Base-by-base conservation (phyloP, 2,888 invertebrate species). In the Amblyteles armatorius region DNA sequence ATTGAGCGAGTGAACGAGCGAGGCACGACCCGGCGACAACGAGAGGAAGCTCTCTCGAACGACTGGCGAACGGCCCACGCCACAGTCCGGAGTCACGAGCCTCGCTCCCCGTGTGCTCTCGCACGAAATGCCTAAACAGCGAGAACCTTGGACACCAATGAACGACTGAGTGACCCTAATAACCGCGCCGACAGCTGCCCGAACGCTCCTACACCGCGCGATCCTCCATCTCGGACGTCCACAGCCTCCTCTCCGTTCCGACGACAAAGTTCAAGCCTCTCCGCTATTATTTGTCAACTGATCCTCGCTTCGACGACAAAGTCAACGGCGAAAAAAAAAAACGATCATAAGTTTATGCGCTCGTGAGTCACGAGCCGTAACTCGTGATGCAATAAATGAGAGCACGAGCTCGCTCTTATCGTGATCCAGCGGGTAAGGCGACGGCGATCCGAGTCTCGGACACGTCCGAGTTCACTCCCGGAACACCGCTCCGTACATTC, bases 151-250 rank as follows among this genome's bases (percentile, higher is more conserved):
- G 87, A 88, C 83, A 86, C 82, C 90, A 92, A 92, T 92, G 90
- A 91, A 87, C 90, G 86, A 87, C 88, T 90, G 92, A 92, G 86
- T 92, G 91, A 91, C 92, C 91, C 89, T 92, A 92, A 92, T 92
- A 90, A 90, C 88, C 87, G 79, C 85, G 85, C 83, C 85, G 85
- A 86, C 87, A 88, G 87, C 85, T 88, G 88, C 74, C 79, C 79
- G 44, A 26, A 26, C 76, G 77, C 79, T 52, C 16, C 29, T 63
- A 63, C 60, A 33, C 33, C 33, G 16, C 29, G 60, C 13, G 33
- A 33, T 63, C 60, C 29, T 16, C 16, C 7, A n/a, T 33, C 16
- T 3, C 60, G 50, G n/a, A 40, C 67, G 48, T n/a, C 57, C 33
- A 50, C 60, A 78, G 3, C 1, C 44, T 44, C 44, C 44, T 4